Conservation (phyloP, 2,888 invertebrate genomes). For the Dinocampus coccinellae region DNA sequence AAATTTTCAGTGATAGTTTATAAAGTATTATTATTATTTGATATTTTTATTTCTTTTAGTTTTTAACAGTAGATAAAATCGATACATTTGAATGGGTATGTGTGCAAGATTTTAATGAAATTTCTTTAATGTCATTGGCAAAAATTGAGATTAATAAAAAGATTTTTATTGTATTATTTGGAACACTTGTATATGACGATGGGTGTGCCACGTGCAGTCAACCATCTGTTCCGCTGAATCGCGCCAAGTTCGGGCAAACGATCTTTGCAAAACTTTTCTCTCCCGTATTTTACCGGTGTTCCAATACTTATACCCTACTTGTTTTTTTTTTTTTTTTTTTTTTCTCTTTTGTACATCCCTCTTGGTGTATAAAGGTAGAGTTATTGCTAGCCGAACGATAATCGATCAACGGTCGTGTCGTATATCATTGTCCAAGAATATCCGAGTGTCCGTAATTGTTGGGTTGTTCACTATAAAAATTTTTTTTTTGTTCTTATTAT, state of each 20-base stretch:
- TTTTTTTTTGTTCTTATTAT: neutral
- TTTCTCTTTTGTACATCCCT: neutral
- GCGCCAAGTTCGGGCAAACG: slow-evolving; percentile 33
- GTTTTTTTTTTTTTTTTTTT: slow-evolving; percentile 3
- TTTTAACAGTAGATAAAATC: neutral
- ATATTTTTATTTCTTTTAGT: too few relatives aligned
- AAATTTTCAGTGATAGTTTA: neutral
- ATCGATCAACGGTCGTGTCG: slow-evolving; percentile 32
- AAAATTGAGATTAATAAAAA: slow-evolving; percentile 17
- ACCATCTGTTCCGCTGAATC: slow-evolving; percentile 35
- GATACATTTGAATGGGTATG: neutral
- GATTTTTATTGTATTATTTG: slow-evolving; percentile 30
- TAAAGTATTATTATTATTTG: neutral
- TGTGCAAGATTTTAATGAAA: neutral
- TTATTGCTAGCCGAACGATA: slow-evolving; percentile 21
- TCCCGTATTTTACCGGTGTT: slow-evolving; percentile 32
- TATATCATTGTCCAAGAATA: slow-evolving; percentile 29
- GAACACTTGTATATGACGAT: slow-evolving; percentile 6
- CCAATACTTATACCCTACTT: slow-evolving; percentile 28
- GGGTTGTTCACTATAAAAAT: slow-evolving; percentile 22
- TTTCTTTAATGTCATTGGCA: slow-evolving; percentile 4
- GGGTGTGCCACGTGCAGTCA: slow-evolving; percentile 28
- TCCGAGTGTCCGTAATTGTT: slow-evolving; percentile 27
- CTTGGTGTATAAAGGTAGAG: slow-evolving; percentile 1
- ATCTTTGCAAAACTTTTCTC: slow-evolving; percentile 32